Percentiles rank a stretch among this genome's conserved stretches.
Conservation (phyloP, 2,113 vertebrate genomes). For the Ginglymostoma cirratum region DNA sequence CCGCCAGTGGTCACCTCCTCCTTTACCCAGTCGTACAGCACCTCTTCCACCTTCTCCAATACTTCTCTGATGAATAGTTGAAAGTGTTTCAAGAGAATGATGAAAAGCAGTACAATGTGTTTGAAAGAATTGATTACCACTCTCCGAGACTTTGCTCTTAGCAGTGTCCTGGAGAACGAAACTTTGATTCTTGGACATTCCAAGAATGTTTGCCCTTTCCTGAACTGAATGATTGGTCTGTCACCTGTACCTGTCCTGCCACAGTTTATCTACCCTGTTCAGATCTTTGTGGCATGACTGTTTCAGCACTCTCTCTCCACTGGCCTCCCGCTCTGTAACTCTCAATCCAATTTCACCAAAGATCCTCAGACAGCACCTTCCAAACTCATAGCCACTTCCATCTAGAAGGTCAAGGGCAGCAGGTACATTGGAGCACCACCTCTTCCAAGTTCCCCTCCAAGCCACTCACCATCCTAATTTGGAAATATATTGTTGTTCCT, state of each 20-base stretch:
- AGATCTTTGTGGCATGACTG: background rate
- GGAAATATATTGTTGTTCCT: too few relatives aligned
- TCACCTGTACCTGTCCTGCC: background rate
- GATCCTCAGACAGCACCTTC: background rate
- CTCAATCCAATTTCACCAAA: background rate
- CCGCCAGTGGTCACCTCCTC: background rate
- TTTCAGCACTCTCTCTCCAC: background rate
- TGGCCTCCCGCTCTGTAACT: background rate
- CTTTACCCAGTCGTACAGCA: background rate
- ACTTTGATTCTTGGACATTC: background rate
- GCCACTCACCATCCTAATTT: too few relatives aligned
- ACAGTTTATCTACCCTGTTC: background rate
- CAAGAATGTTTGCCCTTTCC: background rate
- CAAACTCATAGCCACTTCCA: background rate
- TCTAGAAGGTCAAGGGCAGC: too few relatives aligned
- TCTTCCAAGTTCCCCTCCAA: too few relatives aligned
- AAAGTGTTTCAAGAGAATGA: background rate
- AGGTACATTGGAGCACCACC: too few relatives aligned
- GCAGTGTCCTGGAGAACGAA: background rate
- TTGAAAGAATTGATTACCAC: background rate
- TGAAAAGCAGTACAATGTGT: background rate
- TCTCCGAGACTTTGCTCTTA: background rate
- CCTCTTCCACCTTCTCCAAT: background rate
- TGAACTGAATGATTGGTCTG: background rate
- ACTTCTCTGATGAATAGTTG: background rate